These are phyloP conservation scores for Micronisus gabar DNA, from an alignment of 2,113 vertebrate species.

Conservation along the genomic window DNA sequence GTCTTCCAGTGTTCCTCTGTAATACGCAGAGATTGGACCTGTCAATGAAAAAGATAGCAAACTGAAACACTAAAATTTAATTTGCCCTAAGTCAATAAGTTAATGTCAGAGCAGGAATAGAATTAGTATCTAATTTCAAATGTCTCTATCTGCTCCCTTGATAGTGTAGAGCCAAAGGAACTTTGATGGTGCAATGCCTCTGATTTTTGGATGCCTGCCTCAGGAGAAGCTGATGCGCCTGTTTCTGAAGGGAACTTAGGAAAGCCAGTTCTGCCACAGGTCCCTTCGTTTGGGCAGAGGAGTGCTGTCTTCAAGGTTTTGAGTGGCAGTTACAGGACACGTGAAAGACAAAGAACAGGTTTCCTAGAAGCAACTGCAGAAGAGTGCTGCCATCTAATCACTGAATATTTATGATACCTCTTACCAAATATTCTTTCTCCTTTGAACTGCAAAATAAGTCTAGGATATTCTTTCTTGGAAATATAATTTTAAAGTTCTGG, in stretches of 20 bases:
- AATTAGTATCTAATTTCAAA: background rate
- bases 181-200: fast-evolving
- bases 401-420: background rate
- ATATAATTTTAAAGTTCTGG: background rate
- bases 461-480: background rate
- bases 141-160: background rate
- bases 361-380: background rate
- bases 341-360: background rate
- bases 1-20: background rate
- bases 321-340: background rate
- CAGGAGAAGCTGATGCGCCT: background rate
- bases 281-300: background rate
- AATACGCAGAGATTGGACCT: background rate
- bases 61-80: background rate
- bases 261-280: background rate
- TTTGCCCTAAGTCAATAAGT: background rate
- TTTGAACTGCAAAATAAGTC: background rate
- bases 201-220: background rate
- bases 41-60: background rate
- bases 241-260: background rate
- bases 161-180: background rate
- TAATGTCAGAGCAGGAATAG: background rate
- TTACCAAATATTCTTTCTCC: background rate
- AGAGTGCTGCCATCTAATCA: background rate
- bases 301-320: background rate